These are phyloP conservation scores for Corythoichthys haematopterus DNA, from an alignment of 2,113 vertebrate species.

Conservation along the genomic window DNA sequence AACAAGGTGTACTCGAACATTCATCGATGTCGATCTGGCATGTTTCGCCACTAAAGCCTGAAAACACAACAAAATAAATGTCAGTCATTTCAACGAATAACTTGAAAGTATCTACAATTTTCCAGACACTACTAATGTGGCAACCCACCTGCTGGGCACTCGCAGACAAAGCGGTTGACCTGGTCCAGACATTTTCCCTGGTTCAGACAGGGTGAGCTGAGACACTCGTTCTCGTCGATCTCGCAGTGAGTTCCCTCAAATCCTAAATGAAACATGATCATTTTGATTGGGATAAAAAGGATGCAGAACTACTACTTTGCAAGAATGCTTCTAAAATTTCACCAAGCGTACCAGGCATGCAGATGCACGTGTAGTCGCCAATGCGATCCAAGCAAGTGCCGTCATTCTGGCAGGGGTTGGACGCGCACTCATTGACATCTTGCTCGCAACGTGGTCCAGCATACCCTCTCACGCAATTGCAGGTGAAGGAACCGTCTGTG, in stretches of 20 bases:
- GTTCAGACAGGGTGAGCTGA: slow-evolving; percentile 84
- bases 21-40: slow-evolving; percentile 94
- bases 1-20: slow-evolving; percentile 90
- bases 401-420: slow-evolving; percentile 81
- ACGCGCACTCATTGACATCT: slow-evolving; percentile 82
- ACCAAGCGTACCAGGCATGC: slow-evolving; percentile 78
- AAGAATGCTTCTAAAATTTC: background rate
- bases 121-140: background rate
- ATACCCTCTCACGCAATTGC: slow-evolving; percentile 78
- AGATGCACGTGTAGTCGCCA: slow-evolving; percentile 82
- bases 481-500: slow-evolving; percentile 82
- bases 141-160: slow-evolving; percentile 80
- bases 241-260: slow-evolving; percentile 82
- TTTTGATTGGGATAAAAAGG: background rate
- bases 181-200: slow-evolving; percentile 80
- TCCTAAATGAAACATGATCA: slow-evolving; percentile 57
- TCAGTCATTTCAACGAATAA: too few relatives aligned
- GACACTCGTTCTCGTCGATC: slow-evolving; percentile 78
- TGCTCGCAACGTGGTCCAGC: slow-evolving; percentile 81
- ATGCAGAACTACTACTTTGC: background rate
- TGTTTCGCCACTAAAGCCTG: slow-evolving; percentile 88
- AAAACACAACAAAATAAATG: slow-evolving; percentile 3
- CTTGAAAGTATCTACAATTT: too few relatives aligned
- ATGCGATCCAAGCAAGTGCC: slow-evolving; percentile 87
- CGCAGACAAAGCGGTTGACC: slow-evolving; percentile 80